Evolutionary conservation across 2,888 invertebrate genomes (phyloP).

Genomic region (Pandemis cinnamomeana): DNA sequence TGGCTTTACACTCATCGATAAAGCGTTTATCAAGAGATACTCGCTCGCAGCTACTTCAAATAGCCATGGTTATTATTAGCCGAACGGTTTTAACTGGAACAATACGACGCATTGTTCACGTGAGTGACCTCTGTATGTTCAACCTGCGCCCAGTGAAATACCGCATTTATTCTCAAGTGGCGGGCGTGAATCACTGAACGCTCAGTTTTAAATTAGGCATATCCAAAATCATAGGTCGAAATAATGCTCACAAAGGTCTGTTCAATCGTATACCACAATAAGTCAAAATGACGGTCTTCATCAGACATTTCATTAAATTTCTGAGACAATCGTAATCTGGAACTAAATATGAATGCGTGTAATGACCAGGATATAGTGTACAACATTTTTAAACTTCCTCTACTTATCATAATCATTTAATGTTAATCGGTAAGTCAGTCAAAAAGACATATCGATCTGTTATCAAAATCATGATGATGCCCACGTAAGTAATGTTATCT

Average conservation of each 20-base stretch:
- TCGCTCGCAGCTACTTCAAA: neutral
- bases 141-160: neutral
- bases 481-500: neutral
- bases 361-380: neutral
- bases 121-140: neutral
- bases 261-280: too few species aligned
- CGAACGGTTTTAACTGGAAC: conserved; percentile 11
- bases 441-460: neutral
- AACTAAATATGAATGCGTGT: too few species aligned
- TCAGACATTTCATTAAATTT: too few species aligned
- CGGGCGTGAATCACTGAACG: neutral
- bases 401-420: neutral
- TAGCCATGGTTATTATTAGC: conserved; percentile 20
- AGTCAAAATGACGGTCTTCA: too few species aligned
- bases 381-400: neutral
- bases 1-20: conserved; percentile 33
- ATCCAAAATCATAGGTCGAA: neutral
- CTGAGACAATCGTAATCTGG: too few species aligned
- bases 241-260: too few species aligned
- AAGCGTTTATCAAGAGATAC: conserved; percentile 25
- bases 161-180: neutral
- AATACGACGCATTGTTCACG: conserved; percentile 7
- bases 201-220: neutral
- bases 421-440: neutral
- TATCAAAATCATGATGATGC: conserved; percentile 1